These are phyloP conservation scores for Trachythela sp. DNA, from an alignment of 64 coral and sea anemone genomes.

Conservation along the genomic window DNA sequence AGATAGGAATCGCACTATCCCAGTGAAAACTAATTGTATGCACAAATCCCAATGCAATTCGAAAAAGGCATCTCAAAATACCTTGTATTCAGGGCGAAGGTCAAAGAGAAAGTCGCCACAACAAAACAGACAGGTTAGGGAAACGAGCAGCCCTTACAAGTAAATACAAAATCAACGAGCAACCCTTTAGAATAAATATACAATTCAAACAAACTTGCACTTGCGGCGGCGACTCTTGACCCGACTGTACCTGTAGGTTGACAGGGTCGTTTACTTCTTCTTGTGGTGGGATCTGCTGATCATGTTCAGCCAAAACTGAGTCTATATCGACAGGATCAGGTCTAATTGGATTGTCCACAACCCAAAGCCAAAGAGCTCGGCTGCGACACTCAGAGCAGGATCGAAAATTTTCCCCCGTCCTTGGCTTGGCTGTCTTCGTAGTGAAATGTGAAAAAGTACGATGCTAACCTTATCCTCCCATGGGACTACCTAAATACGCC, in stretches of 20 bases:
- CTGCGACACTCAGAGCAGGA: neutral
- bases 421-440: neutral
- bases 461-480: neutral
- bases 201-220: neutral
- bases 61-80: neutral
- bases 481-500: neutral
- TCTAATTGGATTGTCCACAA: neutral
- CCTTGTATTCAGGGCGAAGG: neutral
- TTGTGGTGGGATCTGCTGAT: neutral
- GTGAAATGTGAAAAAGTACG: neutral
- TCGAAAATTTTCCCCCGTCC: neutral
- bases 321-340: neutral
- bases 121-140: too few relatives aligned
- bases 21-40: neutral
- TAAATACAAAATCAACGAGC: too few relatives aligned
- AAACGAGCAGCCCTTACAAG: too few relatives aligned
- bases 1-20: neutral
- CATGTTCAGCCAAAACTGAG: neutral
- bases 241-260: neutral
- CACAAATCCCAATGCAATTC: neutral
- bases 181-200: neutral
- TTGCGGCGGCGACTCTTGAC: neutral
- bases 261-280: neutral
- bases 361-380: neutral
- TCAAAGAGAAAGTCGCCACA: neutral